Evolutionary conservation across 2,797 vertebrate genomes (phyloP), one percentile per base, ranked within the genome.

Genomic region (Enteromius treurensis): DNA sequence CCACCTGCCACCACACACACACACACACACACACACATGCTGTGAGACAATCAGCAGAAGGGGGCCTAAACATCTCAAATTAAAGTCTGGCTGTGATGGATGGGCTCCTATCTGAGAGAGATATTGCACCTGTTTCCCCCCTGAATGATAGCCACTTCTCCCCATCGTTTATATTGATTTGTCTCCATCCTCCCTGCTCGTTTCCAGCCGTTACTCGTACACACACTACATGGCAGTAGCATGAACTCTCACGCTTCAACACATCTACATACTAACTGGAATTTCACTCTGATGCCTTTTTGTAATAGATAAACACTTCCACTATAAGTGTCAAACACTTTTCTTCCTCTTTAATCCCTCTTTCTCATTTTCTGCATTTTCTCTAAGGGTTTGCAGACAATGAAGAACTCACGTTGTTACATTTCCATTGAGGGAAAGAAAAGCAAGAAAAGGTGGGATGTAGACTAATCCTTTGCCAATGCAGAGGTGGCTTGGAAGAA

Each of bases 161-260:
- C 88, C 90, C 89, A 93, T 94, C 92, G 93, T 94, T 94, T 93
- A 93, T 93, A 93, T 92, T 88, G 89, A 93, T 94, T 92, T 92
- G 92, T 93, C 92, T 92, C 83, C 73, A 90, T 92, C 65, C 79
- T 79, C 79, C 34, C 60, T 47, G 67, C 80, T 81, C 29, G 21
- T 82, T 80, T 79, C 47, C 60, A 68, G 70, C 77, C 82, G 58
- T 60, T 42, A 77, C 80, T 42, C 21, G 7, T 49, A 60, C 55
- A 47, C 21, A 26, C 71, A 58, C 26, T 75, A 78, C 78, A 81
- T 15, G 51, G 51, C 65, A 37, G 58, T 51, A 64, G 37, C 26
- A 60, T 53, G 81, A 77, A 58, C 81, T 60, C 19, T 55, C 3
- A 69, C 8, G 64, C 64, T 83, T 77, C 26, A 37, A 14, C 19